phyloP scores from a whole-genome alignment of 2,888 invertebrate species.

The Tetropium fuscum region DNA sequence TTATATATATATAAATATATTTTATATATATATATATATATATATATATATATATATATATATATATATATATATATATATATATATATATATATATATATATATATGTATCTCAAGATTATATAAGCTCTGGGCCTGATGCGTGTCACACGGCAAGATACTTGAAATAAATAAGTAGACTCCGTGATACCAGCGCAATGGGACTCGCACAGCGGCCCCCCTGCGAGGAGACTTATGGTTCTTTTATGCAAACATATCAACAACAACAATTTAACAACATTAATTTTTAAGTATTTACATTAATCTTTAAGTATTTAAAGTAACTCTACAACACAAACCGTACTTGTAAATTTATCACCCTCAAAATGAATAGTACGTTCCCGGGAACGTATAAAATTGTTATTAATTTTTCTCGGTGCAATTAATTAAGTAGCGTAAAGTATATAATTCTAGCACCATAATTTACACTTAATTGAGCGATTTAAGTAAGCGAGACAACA shows the following conservation, averaged over 20 bases:
- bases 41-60: constrained; percentile 13
- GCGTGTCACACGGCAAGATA: constrained; percentile 58
- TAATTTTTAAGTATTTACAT: constrained; percentile 10
- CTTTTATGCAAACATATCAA: constrained; percentile 49
- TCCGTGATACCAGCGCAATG: constrained; percentile 50
- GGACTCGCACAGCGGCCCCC: constrained; percentile 54
- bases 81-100: constrained; percentile 42
- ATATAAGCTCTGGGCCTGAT: constrained; percentile 61
- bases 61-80: constrained; percentile 49
- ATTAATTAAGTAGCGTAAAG: constrained; percentile 4
- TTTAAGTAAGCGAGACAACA: constrained; percentile 8
- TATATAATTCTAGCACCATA: constrained; percentile 19
- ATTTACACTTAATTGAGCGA: constrained; percentile 27
- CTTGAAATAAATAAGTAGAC: constrained; percentile 52
- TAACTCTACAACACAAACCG: constrained; percentile 15
- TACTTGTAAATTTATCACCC: constrained; percentile 16
- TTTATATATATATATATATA: background rate
- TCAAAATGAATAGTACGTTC: constrained; percentile 13
- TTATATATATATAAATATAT: constrained; percentile 60
- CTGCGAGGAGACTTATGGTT: constrained; percentile 53
- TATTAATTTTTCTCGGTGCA: no score
- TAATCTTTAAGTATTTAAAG: constrained; percentile 8
- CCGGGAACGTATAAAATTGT: constrained; percentile 19
- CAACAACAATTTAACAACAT: constrained; percentile 20
- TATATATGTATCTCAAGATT: constrained; percentile 57